Evolutionary conservation across 2,888 invertebrate species (phyloP).

Genomic region (Drosophila borborema): DNA sequence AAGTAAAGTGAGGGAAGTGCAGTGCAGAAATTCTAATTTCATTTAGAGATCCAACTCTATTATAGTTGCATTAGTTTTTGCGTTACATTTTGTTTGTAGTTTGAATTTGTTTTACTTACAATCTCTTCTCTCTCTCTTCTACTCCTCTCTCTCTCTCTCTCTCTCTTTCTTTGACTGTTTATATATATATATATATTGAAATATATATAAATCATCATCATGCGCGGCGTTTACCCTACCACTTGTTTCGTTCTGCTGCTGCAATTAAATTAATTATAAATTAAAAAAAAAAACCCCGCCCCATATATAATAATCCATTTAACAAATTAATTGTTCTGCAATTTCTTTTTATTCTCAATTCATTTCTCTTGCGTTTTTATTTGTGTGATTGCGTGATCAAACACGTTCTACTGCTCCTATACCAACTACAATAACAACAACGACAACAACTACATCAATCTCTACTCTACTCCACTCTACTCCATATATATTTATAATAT

Average conservation of each 20-base stretch:
- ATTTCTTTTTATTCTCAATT: constrained; percentile 21
- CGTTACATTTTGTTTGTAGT: constrained; percentile 44
- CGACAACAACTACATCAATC: constrained; percentile 7
- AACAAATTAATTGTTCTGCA: constrained; percentile 10
- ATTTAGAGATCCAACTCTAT: background rate
- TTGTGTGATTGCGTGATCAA: constrained; percentile 44
- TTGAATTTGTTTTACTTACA: constrained; percentile 45
- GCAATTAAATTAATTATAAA: constrained; percentile 11
- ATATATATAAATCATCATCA: constrained; percentile 20
- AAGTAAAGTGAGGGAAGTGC: constrained; percentile 83
- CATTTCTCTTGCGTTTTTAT: constrained; percentile 16
- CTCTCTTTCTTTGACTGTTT: constrained; percentile 15
- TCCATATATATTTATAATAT: constrained; percentile 36
- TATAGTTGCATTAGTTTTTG: constrained; percentile 24
- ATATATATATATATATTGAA: constrained; percentile 2
- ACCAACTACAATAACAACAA: constrained; percentile 33
- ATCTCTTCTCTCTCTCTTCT: constrained; percentile 30
- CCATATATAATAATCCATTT: constrained; percentile 4
- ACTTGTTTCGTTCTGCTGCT: constrained; percentile 33
- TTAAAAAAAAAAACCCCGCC: background rate
- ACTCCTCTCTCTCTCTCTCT: constrained; percentile 22
- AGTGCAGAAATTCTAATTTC: background rate
- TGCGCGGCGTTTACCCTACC: constrained; percentile 17
- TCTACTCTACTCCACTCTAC: constrained; percentile 15
- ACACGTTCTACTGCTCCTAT: constrained; percentile 33